A percentile compares a stretch with the other conserved stretches of the same genome.
Evolutionary conservation across 2,888 invertebrate genomes (phyloP).

Genomic region (Blastobasis adustella): DNA sequence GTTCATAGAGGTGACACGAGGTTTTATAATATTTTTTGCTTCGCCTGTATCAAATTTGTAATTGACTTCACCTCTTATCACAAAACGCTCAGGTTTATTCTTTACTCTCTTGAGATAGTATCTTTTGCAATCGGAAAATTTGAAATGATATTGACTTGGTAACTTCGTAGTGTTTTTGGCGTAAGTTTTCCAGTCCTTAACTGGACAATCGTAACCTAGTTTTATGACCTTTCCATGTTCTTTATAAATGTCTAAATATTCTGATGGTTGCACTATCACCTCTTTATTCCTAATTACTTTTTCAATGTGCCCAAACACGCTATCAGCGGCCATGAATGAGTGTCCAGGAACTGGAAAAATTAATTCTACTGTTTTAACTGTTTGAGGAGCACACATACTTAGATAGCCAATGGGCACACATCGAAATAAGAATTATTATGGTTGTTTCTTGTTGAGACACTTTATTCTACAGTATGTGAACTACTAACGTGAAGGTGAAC

Average conservation of each 20-base stretch:
- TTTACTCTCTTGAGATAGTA: constrained; percentile 8
- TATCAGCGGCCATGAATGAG: constrained; percentile 7
- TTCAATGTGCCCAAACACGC: constrained; percentile 6
- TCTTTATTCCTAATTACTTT: constrained; percentile 4
- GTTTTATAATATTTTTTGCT: constrained; percentile 5
- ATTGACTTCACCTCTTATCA: constrained; percentile 4
- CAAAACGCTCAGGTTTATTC: constrained; percentile 4
- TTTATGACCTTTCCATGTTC: constrained; percentile 7
- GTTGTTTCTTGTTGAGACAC: no score
- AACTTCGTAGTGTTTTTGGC: constrained; percentile 5
- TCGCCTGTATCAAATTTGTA: constrained; percentile 3
- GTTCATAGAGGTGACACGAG: background rate
- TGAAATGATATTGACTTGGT: constrained; percentile 6
- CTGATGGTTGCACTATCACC: constrained; percentile 7
- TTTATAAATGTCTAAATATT: constrained; percentile 6
- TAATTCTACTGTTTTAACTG: constrained; percentile 4
- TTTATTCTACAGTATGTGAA: no score
- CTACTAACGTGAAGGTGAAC: no score
- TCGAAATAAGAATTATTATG: constrained; percentile 8
- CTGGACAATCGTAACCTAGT: constrained; percentile 4
- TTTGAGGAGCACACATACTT: background rate
- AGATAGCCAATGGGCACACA: constrained; percentile 3
- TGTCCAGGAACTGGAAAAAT: constrained; percentile 8
- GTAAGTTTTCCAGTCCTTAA: constrained; percentile 5
- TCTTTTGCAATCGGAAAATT: constrained; percentile 10